Percentiles rank a stretch among this genome's conserved stretches.
These are phyloP conservation scores for Belonocnema kinseyi DNA, from an alignment of 1,140 invertebrate genomes.

Conservation along the genomic window DNA sequence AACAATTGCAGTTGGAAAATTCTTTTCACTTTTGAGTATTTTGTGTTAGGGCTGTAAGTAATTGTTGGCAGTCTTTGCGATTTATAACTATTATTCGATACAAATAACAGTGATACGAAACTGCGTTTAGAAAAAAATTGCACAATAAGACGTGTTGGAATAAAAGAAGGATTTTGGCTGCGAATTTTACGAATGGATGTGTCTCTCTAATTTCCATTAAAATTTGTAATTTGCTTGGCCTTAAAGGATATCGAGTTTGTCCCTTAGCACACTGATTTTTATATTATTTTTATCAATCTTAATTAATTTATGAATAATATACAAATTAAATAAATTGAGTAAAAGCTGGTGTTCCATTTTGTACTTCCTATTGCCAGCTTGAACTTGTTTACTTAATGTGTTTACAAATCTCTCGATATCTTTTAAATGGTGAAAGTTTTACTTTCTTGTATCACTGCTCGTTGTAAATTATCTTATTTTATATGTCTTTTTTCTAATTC, in stretches of 20 bases:
- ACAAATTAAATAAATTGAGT: neutral
- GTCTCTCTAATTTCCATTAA: neutral
- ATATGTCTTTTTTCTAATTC: neutral
- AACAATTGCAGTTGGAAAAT: neutral
- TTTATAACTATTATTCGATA: neutral
- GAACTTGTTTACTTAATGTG: neutral
- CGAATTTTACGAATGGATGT: slow-evolving; percentile 2
- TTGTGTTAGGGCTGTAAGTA: neutral
- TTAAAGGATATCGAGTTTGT: slow-evolving; percentile 17
- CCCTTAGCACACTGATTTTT: neutral
- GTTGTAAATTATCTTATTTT: slow-evolving; percentile 3
- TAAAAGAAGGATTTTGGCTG: neutral
- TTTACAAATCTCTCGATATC: slow-evolving; percentile 5
- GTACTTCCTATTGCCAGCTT: neutral
- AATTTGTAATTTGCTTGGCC: neutral
- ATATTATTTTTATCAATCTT: neutral
- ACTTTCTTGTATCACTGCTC: slow-evolving; percentile 23
- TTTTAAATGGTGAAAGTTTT: neutral
- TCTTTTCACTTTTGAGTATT: too few species aligned
- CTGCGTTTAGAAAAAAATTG: slow-evolving; percentile 6
- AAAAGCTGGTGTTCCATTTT: neutral
- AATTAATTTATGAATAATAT: neutral
- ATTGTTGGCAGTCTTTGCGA: neutral
- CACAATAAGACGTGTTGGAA: neutral
- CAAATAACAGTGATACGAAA: slow-evolving; percentile 27